These are phyloP conservation scores for Paramisgurnus dabryanus DNA, from an alignment of 2,113 vertebrate genomes.

Conservation along the genomic window DNA sequence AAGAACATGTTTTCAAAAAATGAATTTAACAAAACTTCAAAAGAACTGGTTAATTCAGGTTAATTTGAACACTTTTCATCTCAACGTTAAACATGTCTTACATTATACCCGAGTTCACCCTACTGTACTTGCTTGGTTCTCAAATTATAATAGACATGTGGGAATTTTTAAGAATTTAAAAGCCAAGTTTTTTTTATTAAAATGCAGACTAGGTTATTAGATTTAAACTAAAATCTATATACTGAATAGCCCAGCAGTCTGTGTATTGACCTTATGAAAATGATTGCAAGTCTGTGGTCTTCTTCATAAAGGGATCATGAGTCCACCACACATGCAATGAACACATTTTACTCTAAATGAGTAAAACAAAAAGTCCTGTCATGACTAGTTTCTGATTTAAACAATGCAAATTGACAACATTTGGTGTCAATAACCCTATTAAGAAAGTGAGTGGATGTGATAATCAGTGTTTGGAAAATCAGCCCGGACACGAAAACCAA, in stretches of 20 bases:
- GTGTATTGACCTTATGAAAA: no score
- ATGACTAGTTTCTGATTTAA: background rate
- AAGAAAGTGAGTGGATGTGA: conserved; percentile 12
- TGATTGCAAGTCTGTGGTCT: no score
- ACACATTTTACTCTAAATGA: background rate
- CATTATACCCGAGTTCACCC: no score
- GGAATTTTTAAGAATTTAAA: background rate
- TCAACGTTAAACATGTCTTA: no score
- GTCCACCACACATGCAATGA: background rate
- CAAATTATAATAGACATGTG: background rate
- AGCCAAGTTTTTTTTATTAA: background rate
- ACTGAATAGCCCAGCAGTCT: no score
- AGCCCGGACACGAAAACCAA: conserved; percentile 8
- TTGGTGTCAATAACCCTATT: background rate
- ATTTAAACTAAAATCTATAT: background rate
- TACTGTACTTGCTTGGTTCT: no score
- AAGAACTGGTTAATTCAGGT: no score
- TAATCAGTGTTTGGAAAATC: background rate
- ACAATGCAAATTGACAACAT: background rate
- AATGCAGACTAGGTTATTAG: background rate
- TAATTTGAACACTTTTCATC: no score
- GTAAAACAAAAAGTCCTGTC: background rate
- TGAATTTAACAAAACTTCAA: no score
- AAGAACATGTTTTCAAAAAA: background rate
- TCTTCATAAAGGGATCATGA: no score